Evolutionary conservation across 2,113 vertebrate species (phyloP).

Genomic region (Puntigrus tetrazona): DNA sequence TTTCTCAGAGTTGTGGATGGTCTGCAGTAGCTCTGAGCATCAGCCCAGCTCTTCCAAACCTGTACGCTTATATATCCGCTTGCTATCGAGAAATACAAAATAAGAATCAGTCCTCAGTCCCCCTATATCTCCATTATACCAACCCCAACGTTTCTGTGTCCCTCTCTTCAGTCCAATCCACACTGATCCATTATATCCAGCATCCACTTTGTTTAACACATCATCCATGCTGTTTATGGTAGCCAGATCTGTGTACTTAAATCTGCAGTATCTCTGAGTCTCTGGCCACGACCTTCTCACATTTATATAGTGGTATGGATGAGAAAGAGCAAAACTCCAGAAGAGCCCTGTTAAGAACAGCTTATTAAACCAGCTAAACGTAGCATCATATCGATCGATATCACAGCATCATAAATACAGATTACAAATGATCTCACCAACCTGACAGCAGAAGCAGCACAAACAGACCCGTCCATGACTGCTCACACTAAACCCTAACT

Average conservation of each 20-base stretch:
- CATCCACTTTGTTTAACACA: too few species aligned
- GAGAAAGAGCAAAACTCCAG: background rate
- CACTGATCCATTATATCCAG: too few species aligned
- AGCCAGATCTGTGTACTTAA: too few species aligned
- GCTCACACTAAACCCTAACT: too few species aligned
- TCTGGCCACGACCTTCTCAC: constrained; percentile 21
- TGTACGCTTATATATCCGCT: too few species aligned
- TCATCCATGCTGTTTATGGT: too few species aligned
- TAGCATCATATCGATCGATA: too few species aligned
- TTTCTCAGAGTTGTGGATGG: too few species aligned
- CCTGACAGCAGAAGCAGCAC: constrained; percentile 1
- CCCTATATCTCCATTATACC: constrained; percentile 35
- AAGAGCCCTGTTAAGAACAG: background rate
- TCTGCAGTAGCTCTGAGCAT: too few species aligned
- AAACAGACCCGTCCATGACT: background rate
- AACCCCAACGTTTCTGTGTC: constrained; percentile 2
- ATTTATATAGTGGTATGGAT: constrained; percentile 16
- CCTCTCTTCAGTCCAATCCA: constrained; percentile 48
- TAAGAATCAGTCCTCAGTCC: too few species aligned
- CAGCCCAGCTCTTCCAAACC: too few species aligned
- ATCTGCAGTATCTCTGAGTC: constrained; percentile 24
- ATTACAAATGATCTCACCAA: background rate
- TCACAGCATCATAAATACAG: background rate
- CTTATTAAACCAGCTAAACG: background rate
- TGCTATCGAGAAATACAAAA: too few species aligned